These are phyloP conservation scores for Enteromius viviparus DNA, from an alignment of 2,797 vertebrate species.

Conservation along the genomic window DNA sequence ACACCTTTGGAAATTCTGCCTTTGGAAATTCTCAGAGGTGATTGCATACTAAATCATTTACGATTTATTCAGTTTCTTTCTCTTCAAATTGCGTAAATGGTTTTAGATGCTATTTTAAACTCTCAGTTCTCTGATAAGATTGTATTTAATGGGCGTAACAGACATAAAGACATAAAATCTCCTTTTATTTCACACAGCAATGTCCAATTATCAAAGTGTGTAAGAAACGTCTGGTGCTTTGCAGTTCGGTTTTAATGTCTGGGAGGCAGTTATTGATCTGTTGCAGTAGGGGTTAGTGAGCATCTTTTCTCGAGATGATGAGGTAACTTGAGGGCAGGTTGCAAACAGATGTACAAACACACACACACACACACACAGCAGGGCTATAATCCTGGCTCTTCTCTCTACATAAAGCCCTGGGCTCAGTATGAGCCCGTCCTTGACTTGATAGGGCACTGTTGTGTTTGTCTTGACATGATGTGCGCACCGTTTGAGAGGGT, in stretches of 20 bases:
- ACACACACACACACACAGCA: constrained; percentile 30
- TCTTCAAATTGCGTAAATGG: not conserved
- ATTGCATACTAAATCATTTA: not conserved
- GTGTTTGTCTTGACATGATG: constrained; percentile 67
- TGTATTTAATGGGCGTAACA: not conserved
- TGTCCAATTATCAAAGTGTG: constrained; percentile 30
- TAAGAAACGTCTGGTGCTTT: constrained; percentile 26
- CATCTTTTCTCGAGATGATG: constrained; percentile 52
- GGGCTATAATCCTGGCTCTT: constrained; percentile 54
- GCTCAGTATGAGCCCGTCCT: constrained; percentile 68
- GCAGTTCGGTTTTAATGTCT: constrained; percentile 27
- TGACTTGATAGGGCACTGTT: constrained; percentile 75
- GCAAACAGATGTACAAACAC: constrained; percentile 49
- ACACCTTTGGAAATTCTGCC: constrained; percentile 14
- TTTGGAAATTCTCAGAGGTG: constrained; percentile 21
- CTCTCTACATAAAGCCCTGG: constrained; percentile 60
- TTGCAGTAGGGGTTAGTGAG: constrained; percentile 41
- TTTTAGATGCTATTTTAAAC: not conserved
- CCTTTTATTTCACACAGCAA: not conserved
- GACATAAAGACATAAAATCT: not conserved
- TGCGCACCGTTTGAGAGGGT: constrained; percentile 67
- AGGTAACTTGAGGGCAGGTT: constrained; percentile 51
- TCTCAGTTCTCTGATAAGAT: not conserved
- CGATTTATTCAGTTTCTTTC: not conserved
- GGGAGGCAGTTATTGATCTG: constrained; percentile 47